Percentiles rank a stretch among this genome's conserved stretches.
Evolutionary conservation across 2,888 invertebrate species (phyloP).

Genomic region (Adineta ricciae): DNA sequence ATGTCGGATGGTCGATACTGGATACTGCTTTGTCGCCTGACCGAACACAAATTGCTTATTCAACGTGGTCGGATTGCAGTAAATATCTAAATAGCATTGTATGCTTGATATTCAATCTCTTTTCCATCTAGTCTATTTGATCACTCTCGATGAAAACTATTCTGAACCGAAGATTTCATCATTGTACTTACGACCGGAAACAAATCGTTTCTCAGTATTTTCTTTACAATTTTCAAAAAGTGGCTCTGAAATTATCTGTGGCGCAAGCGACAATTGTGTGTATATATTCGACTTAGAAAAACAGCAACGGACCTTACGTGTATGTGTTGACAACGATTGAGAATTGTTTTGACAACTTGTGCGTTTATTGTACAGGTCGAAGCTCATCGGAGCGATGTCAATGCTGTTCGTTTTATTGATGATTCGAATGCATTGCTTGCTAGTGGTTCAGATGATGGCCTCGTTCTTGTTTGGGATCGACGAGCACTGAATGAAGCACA

Average conservation of each 20-base stretch:
- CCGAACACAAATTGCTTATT: conserved; percentile 64
- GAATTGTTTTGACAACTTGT: not conserved
- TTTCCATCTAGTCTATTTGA: not conserved
- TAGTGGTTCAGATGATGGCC: conserved; percentile 58
- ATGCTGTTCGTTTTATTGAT: conserved; percentile 70
- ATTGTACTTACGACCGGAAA: not conserved
- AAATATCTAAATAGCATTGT: conserved; percentile 52
- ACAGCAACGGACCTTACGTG: conserved; percentile 48
- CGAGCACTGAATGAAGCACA: conserved; percentile 60
- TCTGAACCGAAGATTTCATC: not conserved
- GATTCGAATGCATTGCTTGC: conserved; percentile 63
- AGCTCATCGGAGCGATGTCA: conserved; percentile 68
- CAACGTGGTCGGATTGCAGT: conserved; percentile 73
- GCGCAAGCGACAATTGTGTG: conserved; percentile 65
- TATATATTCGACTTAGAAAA: conserved; percentile 62
- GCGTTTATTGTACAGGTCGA: conserved; percentile 45
- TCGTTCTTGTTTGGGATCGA: conserved; percentile 60
- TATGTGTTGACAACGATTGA: conserved; percentile 36
- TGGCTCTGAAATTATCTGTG: conserved; percentile 63
- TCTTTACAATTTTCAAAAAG: conserved; percentile 67
- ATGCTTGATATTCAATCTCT: no score
- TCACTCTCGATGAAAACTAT: not conserved
- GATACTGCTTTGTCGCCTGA: conserved; percentile 68
- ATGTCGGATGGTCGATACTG: conserved; percentile 73
- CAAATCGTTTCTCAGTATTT: conserved; percentile 61